Evolutionary conservation across 2,888 invertebrate genomes (phyloP), one percentile per base, ranked within the genome.

Genomic region (Protophormia terraenovae): DNA sequence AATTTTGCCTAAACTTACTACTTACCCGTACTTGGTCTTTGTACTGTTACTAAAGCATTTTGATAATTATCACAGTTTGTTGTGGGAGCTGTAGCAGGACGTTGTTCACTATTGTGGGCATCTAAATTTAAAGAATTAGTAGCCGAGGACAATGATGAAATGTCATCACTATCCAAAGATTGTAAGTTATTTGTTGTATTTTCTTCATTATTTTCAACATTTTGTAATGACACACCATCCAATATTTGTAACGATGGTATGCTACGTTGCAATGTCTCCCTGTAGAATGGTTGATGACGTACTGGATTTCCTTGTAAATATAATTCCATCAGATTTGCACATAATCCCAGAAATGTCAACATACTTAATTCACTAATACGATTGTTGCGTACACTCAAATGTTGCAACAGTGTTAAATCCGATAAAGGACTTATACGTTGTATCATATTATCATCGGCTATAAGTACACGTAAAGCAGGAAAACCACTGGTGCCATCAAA

Each of bases 401-500:
- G 90, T 84, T 91, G 91, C 6, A 95, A 89, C 41, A 93, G 87
- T 0, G 91, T 86, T 27, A 96, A 91, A 22, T 94, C 95, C 0
- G 94, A 94, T 80, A 95, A 93, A 0, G 95, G 94, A 53, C 94
- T 94, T 58, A 95, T 91, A 81, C 95, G 94, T 72, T 93, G 93
- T 10, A 96, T 93, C 72, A 93, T 93, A 90, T 96, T 96, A 62
- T 94, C 94, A 55, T 94, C 93, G 0, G 95, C 96, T 87, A 95
- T 93, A 12, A 96, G 92, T 77, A 95, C 95, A 62, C 94, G 93
- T 19, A 96, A 89, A 27, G 93, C 93, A 3, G 94, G 93, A 80
- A 96, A 90, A 0, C 95, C 95, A 93, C 94, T 94, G 6, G 95
- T 94, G 7, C 96, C 96, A 88, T 96, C 96, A 85, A 96, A 93